Evolutionary conservation across 2,797 vertebrate species (phyloP), one percentile per base, ranked within the genome.

Genomic region (Cercopithecus neglectus): DNA sequence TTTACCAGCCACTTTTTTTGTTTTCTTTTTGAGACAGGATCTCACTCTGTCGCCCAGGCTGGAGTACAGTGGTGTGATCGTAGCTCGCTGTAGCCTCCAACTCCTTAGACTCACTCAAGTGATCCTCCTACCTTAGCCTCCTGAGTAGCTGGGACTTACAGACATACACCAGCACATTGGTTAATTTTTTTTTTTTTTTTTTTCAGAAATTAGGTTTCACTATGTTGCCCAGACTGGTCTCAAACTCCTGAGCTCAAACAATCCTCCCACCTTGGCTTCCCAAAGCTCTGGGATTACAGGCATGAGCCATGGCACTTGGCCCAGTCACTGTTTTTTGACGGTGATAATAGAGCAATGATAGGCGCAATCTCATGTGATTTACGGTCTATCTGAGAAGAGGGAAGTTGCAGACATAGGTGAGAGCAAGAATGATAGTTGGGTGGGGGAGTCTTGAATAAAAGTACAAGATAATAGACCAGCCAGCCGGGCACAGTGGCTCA

Each of bases 331-430:
- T 67, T 67, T 57, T 39, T 8, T 19, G 44, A 16, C 8, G 7
- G 50, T 2, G 5, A 6, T 11, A 50, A 41, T 0, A 86, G 55
- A 50, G 67, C 44, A 41, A 21, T 64, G 7, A 53, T 8, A 22
- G 53, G n/a, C 5, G 17, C 6, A 17, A 0, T 36, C 19, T 44
- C 16, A 0, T 4, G 2, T 21, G 48, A 70, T 55, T 59, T 41
- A 30, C 11, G 4, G 8, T 7, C 33, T 55, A 2, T 26, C 16
- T 44, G 70, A 48, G 48, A 59, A 36, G 53, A 57, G 39, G 53
- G 41, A 70, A 11, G 14, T 7, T 36, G 50, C 67, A 70, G 75
- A 26, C 24, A 7, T 30, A 67, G 91, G 2, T 10, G 80, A 22
- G 10, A 3, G 22, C 39, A 85, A 48, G 88, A 85, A 72, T 7